Base-by-base conservation (phyloP, 92 coral and sea anemone genomes). In the Galaxea fascicularis region DNA sequence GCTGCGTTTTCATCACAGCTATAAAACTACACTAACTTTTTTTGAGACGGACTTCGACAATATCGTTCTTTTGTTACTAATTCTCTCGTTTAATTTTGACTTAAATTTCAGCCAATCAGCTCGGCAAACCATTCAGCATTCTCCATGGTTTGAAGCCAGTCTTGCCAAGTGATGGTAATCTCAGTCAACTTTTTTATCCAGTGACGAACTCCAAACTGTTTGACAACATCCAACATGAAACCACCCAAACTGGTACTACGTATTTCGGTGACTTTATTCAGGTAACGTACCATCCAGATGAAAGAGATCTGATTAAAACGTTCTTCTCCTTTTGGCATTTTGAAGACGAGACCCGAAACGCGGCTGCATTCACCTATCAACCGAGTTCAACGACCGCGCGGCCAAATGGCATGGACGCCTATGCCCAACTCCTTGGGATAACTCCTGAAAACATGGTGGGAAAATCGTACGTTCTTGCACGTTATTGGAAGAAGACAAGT, bases 391-490 rank as follows among this genome's bases (percentile, higher is more conserved):
- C 64, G 45, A 16, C 39, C 68, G 49, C 45, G 81, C 8, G 14
- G 13, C 30, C 14, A 28, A 53, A 18, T 49, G 39, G 25, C 21
- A 74, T 54, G 59, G 59, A 27, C 1, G 8, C 84, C 49, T 74
- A 69, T 30, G 82, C 88, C 45, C 65, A 27, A 59, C 83, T 84
- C 24, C 88, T 84, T 15, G 88, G 83, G 30, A 84, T 84, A 84
- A 57, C 88, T 45, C 88, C 88, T 47, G 75, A 56, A 25, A 84
- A 84, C 83, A 74, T 84, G 82, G 88, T 74, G 58, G 88, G 71
- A 11, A 84, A 84, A 74, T 49, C 66, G 12, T 84, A 84, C 65
- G 88, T 84, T n/a, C 73, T 84, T 28, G 88, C 88, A 60, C 88
- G 88, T 14, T 84, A 84, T 47, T 84, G 88, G 88, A 84, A 84